Evolutionary conservation across 1,140 invertebrate genomes (phyloP).

Genomic region (Phymastichus coffea): DNA sequence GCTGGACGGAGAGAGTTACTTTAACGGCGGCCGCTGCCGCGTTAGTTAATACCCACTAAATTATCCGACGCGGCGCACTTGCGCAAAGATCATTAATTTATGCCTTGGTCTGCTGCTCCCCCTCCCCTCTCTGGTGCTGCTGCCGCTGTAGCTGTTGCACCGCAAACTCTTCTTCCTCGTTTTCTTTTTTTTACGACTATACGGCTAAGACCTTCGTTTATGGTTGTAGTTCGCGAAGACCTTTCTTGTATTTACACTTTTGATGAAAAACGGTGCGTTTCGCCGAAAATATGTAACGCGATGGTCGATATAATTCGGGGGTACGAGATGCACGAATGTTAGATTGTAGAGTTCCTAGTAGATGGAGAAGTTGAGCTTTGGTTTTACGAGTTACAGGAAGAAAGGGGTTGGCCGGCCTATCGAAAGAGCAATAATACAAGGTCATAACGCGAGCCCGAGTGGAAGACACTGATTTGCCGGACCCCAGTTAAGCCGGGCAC

Average conservation of each 20-base stretch:
- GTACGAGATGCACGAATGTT: too few relatives aligned
- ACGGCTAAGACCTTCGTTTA: too few relatives aligned
- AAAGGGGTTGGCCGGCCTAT: too few relatives aligned
- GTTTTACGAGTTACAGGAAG: too few relatives aligned
- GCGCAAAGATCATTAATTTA: slow-evolving; percentile 41
- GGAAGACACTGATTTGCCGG: neutral
- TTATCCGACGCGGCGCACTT: slow-evolving; percentile 32
- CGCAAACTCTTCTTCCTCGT: neutral
- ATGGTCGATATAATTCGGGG: neutral
- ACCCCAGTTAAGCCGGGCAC: too few relatives aligned
- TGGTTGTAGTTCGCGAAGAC: too few relatives aligned
- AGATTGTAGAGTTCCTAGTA: too few relatives aligned
- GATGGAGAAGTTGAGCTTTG: too few relatives aligned
- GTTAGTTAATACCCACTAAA: slow-evolving; percentile 39
- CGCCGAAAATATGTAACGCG: too few relatives aligned
- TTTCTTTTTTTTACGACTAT: neutral
- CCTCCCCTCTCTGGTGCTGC: neutral
- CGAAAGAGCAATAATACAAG: slow-evolving; percentile 31
- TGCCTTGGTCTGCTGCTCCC: slow-evolving; percentile 14
- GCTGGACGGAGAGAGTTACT: slow-evolving; percentile 18
- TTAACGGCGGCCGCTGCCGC: slow-evolving; percentile 30
- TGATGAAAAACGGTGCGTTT: too few relatives aligned
- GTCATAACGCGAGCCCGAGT: neutral
- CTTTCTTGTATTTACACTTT: too few relatives aligned
- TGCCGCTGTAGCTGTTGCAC: neutral